Conservation (phyloP, 37 sponge, comb jelly and placozoan species). For the Bolinopsis microptera region DNA sequence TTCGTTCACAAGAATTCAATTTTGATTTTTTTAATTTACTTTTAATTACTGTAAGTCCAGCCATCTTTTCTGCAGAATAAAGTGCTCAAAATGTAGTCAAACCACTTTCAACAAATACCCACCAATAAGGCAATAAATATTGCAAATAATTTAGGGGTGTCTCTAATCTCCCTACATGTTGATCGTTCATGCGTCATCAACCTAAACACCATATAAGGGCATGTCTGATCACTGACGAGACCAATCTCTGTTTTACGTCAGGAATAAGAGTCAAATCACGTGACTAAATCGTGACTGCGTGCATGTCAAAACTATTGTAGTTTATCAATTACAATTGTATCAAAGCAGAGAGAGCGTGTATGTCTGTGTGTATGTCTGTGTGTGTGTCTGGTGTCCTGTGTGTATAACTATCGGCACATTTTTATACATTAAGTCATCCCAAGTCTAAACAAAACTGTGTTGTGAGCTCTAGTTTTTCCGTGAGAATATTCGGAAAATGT, state of each 20-base stretch:
- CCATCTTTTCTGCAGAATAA: no score
- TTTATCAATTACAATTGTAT: not conserved
- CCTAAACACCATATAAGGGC: no score
- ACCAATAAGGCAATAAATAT: not conserved
- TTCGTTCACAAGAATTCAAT: no score
- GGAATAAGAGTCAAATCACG: not conserved
- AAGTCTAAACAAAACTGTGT: not conserved
- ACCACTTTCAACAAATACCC: not conserved
- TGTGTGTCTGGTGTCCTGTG: not conserved
- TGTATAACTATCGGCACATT: not conserved
- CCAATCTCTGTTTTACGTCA: not conserved
- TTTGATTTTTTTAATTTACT: no score
- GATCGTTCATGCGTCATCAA: no score
- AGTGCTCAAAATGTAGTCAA: no score
- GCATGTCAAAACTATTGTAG: not conserved
- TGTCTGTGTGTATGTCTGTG: no score
- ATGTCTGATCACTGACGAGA: no score
- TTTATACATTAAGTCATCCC: not conserved
- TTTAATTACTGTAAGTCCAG: no score
- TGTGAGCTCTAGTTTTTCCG: not conserved
- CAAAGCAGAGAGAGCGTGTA: not conserved
- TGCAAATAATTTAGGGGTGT: no score
- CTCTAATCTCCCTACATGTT: no score
- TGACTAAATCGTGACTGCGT: not conserved
- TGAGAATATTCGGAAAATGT: not conserved